phyloP scores from a whole-genome alignment of 2,113 vertebrate species.

The Scytalopus superciliaris region DNA sequence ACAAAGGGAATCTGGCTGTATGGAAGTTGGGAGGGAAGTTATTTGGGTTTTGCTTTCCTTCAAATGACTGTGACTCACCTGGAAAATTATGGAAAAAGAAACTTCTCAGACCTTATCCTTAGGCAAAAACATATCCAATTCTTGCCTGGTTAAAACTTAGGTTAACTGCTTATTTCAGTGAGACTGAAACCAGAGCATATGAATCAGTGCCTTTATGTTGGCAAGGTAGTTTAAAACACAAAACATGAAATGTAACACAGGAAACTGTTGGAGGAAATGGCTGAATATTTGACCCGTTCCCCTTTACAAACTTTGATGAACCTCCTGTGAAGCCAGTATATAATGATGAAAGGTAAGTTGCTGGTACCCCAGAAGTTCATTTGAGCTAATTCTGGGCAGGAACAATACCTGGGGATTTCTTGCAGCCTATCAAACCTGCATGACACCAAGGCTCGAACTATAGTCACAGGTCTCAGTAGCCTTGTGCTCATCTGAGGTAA shows the following conservation, averaged over 20 bases:
- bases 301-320: not conserved
- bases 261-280: not conserved
- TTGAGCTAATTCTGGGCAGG: not conserved
- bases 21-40: not conserved
- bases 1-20: not conserved
- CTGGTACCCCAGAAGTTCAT: not conserved
- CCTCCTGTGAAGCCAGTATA: not conserved
- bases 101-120: not conserved
- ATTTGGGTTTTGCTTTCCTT: not conserved
- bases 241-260: not conserved
- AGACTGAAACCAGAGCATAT: not conserved
- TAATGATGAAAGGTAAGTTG: not conserved
- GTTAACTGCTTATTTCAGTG: not conserved
- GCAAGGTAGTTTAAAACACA: not conserved
- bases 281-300: not conserved
- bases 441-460: not conserved
- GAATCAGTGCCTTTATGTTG: not conserved
- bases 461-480: not conserved
- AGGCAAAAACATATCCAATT: not conserved
- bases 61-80: not conserved
- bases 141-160: not conserved
- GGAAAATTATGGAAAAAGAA: not conserved
- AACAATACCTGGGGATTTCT: accelerated
- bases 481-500: not conserved
- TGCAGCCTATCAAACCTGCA: not conserved